Base-by-base conservation (phyloP, 2,888 invertebrate genomes). In the Argyra leucocephala region DNA sequence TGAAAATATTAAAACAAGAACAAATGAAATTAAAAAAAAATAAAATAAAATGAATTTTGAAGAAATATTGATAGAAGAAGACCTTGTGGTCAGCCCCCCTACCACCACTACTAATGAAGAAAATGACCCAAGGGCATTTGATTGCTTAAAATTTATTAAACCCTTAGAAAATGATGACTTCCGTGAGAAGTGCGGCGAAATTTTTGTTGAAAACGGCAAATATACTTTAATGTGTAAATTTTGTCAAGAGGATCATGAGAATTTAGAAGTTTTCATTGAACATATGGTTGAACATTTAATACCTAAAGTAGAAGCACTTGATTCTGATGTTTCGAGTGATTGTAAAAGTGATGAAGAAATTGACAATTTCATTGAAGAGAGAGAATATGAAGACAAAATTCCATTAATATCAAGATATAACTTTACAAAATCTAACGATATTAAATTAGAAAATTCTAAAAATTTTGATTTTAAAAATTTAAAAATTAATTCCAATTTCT, bases 261-360 rank as follows among this genome's bases (percentile, higher is more conserved):
- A 61, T 61, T 61, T 61, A 61, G 31, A 26, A 26, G 10, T 26
- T 26, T 61, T 61, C 31, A 26, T 31, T n/a, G n/a, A 31, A 26
- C 61, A 61, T 61, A 61, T 58, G 58, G 22, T 24, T 15, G 61
- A 61, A 31, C 24, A 61, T 61, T 31, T 61, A 61, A 24, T 61
- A 31, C 31, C 24, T 26, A 31, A 61, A 58, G 22, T 22, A 58
- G 58, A 58, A 58, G 58, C 22, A 58, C 22, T 58, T 26, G 61
- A 61, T 22, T 59, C 59, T 23, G 59, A 59, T 18, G 59, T 18
- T 23, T 24, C 59, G 3, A 48, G 48, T 48, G 48, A 48, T 15
- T 48, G 48, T n/a, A 48, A 48, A 48, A 48, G 48, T 48, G 48
- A 48, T n/a, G 48, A 48, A 48, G 48, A 48, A 48, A 18, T 18